Evolutionary conservation across 1,140 invertebrate species (phyloP).

Genomic region (Ectropis grisescens): DNA sequence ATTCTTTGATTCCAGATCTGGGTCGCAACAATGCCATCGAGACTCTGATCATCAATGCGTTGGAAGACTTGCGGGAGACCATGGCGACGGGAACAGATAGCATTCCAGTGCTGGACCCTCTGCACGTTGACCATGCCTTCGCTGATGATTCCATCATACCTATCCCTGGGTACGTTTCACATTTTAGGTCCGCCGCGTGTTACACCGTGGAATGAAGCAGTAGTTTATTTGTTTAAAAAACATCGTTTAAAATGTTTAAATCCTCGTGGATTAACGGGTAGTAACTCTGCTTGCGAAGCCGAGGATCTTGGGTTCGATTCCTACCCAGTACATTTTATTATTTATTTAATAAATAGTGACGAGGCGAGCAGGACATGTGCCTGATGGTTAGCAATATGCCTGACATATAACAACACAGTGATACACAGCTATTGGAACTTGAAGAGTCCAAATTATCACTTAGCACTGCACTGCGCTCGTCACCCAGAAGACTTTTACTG

Average conservation of each 20-base stretch:
- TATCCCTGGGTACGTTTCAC: conserved; percentile 12
- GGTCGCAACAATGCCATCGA: conserved; percentile 13
- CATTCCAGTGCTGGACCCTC: conserved; percentile 21
- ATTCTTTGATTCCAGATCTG: conserved; percentile 9
- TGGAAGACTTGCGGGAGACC: conserved; percentile 9
- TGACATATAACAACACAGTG: too few species aligned
- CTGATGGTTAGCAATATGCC: too few species aligned
- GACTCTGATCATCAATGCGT: conserved; percentile 5
- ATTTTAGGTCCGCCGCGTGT: neutral
- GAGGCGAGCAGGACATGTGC: too few species aligned
- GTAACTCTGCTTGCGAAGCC: too few species aligned
- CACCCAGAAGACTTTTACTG: too few species aligned
- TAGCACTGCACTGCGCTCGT: too few species aligned
- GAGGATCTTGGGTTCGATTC: too few species aligned
- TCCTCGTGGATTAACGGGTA: neutral
- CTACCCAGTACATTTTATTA: neutral
- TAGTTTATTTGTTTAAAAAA: neutral
- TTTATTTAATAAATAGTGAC: too few species aligned
- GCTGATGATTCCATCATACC: conserved; percentile 7
- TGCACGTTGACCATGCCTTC: conserved; percentile 9
- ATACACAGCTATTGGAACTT: too few species aligned
- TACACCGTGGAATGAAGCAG: neutral
- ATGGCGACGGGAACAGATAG: conserved; percentile 15
- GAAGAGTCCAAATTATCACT: too few species aligned
- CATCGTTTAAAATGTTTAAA: neutral